Percentiles rank a stretch among this genome's conserved stretches.
phyloP scores from a whole-genome alignment of 2,888 invertebrate species.

The Torymus texanus region DNA sequence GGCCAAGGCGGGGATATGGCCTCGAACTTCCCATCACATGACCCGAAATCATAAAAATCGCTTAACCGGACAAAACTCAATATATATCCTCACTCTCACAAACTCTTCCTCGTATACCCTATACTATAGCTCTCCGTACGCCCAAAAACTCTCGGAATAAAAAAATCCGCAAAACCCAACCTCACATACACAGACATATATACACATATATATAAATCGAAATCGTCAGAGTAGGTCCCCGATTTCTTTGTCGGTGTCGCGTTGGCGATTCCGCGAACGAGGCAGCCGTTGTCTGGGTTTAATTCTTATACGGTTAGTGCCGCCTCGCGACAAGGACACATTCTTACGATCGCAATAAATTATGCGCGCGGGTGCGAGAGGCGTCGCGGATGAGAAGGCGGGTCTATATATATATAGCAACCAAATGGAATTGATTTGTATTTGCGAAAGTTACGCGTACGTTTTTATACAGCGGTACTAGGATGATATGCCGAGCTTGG shows the following conservation, averaged over 20 bases:
- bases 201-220: constrained; percentile 38
- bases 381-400: no score
- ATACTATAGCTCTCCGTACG: no score
- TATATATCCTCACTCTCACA: background rate
- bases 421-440: no score
- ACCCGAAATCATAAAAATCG: constrained; percentile 16
- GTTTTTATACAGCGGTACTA: no score
- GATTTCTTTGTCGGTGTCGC: constrained; percentile 60
- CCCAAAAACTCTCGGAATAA: no score
- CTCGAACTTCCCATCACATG: background rate
- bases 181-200: no score
- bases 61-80: constrained; percentile 17
- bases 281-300: constrained; percentile 9
- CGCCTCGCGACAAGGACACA: constrained; percentile 34
- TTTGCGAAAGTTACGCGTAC: no score
- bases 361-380: constrained; percentile 3
- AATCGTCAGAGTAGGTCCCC: constrained; percentile 36
- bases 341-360: constrained; percentile 34
- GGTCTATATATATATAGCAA: no score
- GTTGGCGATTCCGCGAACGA: constrained; percentile 59
- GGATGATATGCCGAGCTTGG: no score
- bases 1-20: no score
- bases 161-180: no score
- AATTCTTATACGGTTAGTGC: background rate
- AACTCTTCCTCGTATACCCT: no score